phyloP scores from a whole-genome alignment of 2,113 vertebrate species.

The Anthoscopus minutus region DNA sequence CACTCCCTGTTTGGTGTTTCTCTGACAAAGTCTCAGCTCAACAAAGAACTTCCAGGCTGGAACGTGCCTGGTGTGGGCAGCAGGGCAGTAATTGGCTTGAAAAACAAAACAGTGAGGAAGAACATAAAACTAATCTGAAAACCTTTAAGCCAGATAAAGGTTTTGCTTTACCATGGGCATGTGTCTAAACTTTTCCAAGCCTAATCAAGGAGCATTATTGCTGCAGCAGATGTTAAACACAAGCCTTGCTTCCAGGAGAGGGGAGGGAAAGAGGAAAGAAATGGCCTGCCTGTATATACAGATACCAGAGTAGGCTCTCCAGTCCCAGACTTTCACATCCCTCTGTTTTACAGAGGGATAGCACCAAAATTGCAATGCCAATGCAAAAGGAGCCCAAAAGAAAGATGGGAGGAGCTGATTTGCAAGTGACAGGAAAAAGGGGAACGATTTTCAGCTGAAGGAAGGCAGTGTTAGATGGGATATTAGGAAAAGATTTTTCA shows the following conservation, averaged over 20 bases:
- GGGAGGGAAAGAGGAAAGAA: background rate
- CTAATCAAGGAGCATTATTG: background rate
- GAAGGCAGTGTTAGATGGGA: too few relatives aligned
- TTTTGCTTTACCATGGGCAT: background rate
- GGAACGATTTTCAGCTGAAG: background rate
- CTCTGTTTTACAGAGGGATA: background rate
- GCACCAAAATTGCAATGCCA: background rate
- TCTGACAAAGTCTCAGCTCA: background rate
- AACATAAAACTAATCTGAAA: conserved; percentile 5
- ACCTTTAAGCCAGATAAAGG: background rate
- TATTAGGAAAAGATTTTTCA: background rate
- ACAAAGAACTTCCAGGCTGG: background rate
- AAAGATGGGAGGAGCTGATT: background rate
- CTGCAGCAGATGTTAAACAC: background rate
- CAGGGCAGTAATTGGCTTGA: background rate
- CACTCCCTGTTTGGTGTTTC: background rate
- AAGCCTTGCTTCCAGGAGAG: background rate
- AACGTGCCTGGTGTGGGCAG: background rate
- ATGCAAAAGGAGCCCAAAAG: background rate
- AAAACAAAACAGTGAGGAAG: background rate
- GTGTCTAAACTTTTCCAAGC: background rate
- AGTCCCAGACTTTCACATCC: background rate
- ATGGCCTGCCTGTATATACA: background rate
- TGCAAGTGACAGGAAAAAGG: background rate
- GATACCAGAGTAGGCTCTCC: background rate